Evolutionary conservation across 2,113 vertebrate genomes (phyloP), one percentile per base, ranked within the genome.

Genomic region (Formicarius rufipectus): DNA sequence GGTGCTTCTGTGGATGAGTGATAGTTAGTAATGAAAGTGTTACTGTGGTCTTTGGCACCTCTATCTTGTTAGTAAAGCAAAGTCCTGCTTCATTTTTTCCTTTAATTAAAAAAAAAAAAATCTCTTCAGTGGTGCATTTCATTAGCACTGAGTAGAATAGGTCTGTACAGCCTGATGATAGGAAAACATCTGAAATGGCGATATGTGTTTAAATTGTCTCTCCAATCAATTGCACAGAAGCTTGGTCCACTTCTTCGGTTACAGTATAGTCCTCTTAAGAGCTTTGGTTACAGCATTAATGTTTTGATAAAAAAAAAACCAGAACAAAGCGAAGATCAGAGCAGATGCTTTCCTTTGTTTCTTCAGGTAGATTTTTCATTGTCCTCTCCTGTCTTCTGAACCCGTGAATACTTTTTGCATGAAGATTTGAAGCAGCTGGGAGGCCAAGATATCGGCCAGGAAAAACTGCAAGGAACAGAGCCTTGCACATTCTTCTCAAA

Each of bases 401-500:
- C 99, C 96, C 99, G 98, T 39, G 99, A 99, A 94, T 99, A 99
- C 92, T 98, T 99, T 98, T 99, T 99, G 96, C 99, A 99, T 33
- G 99, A 98, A 87, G 98, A 99, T 90, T 99, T 99, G 94, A 99
- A 98, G 98, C 99, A 99, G 96, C 98, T 97, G 25, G 99, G 99
- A 44, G 99, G 99, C 98, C 99, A 99, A 88, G 98, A 98, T 59
- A 99, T 95, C 0, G 99, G 99, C 99, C 99, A 99, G 55, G 98
- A 98, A 97, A 99, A 99, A 72, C 98, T 98, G 92, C 99, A 99
- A 39, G 99, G 99, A 95, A 99, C 98, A 14, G 98, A 96, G 28
- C 98, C 98, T 93, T 99, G 99, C n/a, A 99, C 98, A 4, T 99
- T 99, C 96, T 98, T 99, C 98, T 99, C 99, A 13, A 99, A 98